Evolutionary conservation across 2,888 invertebrate species (phyloP).

Genomic region (Coelopa pilipes): DNA sequence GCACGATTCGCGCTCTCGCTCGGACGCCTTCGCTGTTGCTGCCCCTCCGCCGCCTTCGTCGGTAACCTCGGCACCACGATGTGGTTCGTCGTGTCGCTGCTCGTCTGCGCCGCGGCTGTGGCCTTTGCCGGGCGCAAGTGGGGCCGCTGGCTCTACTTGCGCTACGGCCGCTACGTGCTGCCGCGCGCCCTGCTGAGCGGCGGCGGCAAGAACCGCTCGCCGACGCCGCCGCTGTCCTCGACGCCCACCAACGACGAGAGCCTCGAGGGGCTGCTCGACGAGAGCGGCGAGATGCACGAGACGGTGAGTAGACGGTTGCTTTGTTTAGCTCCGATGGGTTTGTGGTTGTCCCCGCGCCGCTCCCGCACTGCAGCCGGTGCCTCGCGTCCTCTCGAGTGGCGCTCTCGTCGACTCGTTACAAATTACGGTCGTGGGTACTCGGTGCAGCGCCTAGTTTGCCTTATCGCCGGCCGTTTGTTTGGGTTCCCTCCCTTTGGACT

Average conservation of each 20-base stretch:
- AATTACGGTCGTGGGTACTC: no score
- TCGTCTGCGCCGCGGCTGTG: constrained; percentile 50
- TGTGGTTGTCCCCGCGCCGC: no score
- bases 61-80: constrained; percentile 47
- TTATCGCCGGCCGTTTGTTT: no score
- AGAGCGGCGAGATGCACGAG: constrained; percentile 64
- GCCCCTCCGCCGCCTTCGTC: no score
- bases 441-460: no score
- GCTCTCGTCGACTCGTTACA: no score
- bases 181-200: constrained; percentile 57
- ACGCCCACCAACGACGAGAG: constrained; percentile 61
- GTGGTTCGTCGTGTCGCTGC: constrained; percentile 59
- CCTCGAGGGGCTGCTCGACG: constrained; percentile 62
- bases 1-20: no score
- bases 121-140: constrained; percentile 61
- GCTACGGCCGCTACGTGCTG: constrained; percentile 60
- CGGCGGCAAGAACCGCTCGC: constrained; percentile 56
- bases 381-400: no score
- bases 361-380: no score
- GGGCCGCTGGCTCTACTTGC: constrained; percentile 63
- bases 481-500: no score
- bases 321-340: no score
- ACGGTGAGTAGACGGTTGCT: constrained; percentile 59
- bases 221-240: constrained; percentile 64
- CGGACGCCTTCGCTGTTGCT: background rate